Evolutionary conservation across 1,140 invertebrate genomes (phyloP), one percentile per base, ranked within the genome.

Genomic region (Cyclargus thomasi): DNA sequence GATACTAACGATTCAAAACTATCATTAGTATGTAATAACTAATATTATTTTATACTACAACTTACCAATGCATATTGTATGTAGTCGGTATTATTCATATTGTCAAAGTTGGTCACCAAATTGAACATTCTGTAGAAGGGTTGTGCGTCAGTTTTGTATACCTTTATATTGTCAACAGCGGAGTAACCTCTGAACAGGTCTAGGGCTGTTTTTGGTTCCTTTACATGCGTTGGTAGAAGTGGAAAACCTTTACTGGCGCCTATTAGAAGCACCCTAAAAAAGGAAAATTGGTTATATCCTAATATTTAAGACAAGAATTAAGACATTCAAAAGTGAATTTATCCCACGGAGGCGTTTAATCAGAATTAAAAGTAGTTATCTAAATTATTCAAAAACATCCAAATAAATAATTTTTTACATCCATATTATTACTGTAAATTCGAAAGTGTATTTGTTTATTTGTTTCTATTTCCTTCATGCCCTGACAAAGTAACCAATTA

Each of bases 1-100:
- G n/a, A n/a, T n/a, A n/a, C n/a, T n/a, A n/a, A n/a, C n/a, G n/a
- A n/a, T n/a, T n/a, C n/a, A n/a, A n/a, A n/a, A n/a, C n/a, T n/a
- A n/a, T n/a, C n/a, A n/a, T n/a, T n/a, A n/a, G n/a, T n/a, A n/a
- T n/a, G n/a, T n/a, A n/a, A n/a, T n/a, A n/a, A n/a, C n/a, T n/a
- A n/a, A n/a, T n/a, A n/a, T n/a, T n/a, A n/a, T n/a, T 4, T 29
- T 29, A 29, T 64, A 64, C 23, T 66, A 5, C 11, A 57, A 83
- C 88, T 90, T 77, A 95, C 94, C 86, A 94, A 73, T 23, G 93
- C 87, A 86, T 95, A 95, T 74, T 94, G 93, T 80, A 93, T 92
- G 53, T 93, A 83, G 73, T 95, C 94, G 20, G 91, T 90, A n/a
- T 87, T 82, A 20, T 88, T 81, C 84, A 94, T 93, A 55, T 92